Conservation (phyloP, 2,113 vertebrate genomes). For the Dicerorhinus sumatrensis region DNA sequence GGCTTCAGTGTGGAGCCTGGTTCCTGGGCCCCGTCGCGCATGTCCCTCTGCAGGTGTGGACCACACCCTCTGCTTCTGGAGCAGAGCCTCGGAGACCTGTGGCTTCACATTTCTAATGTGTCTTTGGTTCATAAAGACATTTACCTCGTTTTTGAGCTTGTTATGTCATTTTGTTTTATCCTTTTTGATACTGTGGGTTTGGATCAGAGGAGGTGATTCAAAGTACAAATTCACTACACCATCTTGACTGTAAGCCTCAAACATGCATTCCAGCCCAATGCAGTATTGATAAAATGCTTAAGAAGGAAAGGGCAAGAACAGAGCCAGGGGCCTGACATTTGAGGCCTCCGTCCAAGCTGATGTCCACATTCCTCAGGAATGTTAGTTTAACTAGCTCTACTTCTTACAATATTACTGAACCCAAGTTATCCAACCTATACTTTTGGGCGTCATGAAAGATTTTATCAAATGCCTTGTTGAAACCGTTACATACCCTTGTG, state of each 20-base stretch:
- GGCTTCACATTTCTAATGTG: not conserved
- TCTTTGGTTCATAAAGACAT: not conserved
- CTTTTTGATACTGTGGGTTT: not conserved
- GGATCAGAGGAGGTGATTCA: not conserved
- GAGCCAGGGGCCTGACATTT: not conserved
- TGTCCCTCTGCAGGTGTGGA: not conserved
- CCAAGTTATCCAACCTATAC: not conserved
- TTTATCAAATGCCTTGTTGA: not conserved
- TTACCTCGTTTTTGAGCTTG: not conserved
- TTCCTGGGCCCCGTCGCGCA: rapidly evolving
- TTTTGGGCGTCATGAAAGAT: not conserved
- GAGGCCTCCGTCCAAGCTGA: too few relatives aligned
- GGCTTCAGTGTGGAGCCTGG: not conserved
- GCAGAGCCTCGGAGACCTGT: not conserved
- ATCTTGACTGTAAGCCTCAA: not conserved
- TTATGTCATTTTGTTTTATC: too few relatives aligned
- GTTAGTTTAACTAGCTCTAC: not conserved
- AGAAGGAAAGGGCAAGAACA: not conserved
- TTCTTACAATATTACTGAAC: not conserved
- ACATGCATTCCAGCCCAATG: not conserved
- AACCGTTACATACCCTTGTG: not conserved
- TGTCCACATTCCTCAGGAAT: not conserved
- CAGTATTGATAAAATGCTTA: not conserved
- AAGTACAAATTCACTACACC: not conserved
- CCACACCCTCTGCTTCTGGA: not conserved